A percentile compares a stretch with the other conserved stretches of the same genome.
phyloP scores from a whole-genome alignment of 30 jellyfish, hydroid and myxozoan genomes.

The Pseudorhiza aurosa region DNA sequence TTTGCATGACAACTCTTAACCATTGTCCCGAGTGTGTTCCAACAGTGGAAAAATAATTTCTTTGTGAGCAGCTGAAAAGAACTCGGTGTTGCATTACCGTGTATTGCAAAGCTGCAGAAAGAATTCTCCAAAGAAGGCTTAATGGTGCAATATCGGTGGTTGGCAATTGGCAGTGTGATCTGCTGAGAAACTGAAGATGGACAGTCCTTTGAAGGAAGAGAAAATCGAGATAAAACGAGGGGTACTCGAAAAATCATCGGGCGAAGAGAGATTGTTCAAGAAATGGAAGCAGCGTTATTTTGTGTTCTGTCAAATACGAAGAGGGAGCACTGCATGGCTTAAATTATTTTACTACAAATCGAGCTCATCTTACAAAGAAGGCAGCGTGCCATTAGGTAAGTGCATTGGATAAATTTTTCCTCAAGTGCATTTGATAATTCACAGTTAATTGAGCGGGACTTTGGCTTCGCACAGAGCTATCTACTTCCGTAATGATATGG shows the following conservation, averaged over 20 bases:
- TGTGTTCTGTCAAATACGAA: conserved; percentile 11
- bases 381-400: too few relatives aligned
- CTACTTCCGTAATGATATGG: background rate
- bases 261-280: background rate
- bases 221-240: conserved; percentile 23
- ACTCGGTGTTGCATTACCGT: conserved; percentile 6
- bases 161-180: too few relatives aligned
- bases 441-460: too few relatives aligned
- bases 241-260: background rate
- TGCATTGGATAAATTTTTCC: too few relatives aligned
- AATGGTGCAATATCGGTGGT: too few relatives aligned
- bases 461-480: background rate
- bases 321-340: background rate
- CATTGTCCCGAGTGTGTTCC: too few relatives aligned
- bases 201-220: background rate
- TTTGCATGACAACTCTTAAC: too few relatives aligned
- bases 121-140: too few relatives aligned
- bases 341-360: conserved; percentile 1
- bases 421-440: too few relatives aligned
- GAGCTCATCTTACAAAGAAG: background rate
- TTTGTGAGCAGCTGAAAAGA: too few relatives aligned
- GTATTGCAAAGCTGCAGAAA: background rate
- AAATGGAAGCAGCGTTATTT: conserved; percentile 3
- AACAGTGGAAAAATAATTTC: too few relatives aligned
- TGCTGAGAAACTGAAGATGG: too few relatives aligned